These are phyloP conservation scores for Ameiurus melas DNA, from an alignment of 2,113 vertebrate genomes.

Conservation along the genomic window DNA sequence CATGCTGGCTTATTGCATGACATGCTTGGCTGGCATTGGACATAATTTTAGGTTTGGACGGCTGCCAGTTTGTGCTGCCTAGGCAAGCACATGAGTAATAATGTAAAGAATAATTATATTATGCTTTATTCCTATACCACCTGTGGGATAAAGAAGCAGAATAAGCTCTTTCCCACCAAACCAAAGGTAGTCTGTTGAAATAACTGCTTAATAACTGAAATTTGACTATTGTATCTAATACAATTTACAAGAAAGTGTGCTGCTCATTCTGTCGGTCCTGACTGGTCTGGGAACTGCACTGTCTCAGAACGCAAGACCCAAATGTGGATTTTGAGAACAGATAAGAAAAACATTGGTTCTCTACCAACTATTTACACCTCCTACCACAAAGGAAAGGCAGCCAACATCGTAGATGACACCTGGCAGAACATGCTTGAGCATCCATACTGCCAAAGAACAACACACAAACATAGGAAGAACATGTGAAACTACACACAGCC, in stretches of 20 bases:
- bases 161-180: neutral
- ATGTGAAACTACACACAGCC: neutral
- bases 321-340: neutral
- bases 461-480: neutral
- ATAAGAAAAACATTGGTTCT: neutral
- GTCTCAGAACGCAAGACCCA: neutral
- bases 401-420: neutral
- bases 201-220: neutral
- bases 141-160: neutral
- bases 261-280: neutral
- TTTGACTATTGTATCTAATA: neutral
- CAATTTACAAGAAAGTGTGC: neutral
- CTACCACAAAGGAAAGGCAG: neutral
- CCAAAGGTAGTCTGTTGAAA: neutral
- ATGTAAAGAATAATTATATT: slow-evolving; percentile 5
- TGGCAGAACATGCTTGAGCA: neutral
- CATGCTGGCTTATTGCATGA: neutral
- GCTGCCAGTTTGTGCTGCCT: slow-evolving; percentile 10
- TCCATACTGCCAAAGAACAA: neutral
- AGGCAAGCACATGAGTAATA: neutral
- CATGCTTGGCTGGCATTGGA: neutral
- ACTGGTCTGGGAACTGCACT: neutral
- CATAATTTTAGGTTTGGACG: slow-evolving; percentile 3
- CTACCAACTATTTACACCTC: neutral
- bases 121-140: slow-evolving; percentile 1